A percentile compares a stretch with the other conserved stretches of the same genome.
These are phyloP conservation scores for Poecilobothrus nobilitatus DNA, from an alignment of 2,888 invertebrate species.

Conservation along the genomic window DNA sequence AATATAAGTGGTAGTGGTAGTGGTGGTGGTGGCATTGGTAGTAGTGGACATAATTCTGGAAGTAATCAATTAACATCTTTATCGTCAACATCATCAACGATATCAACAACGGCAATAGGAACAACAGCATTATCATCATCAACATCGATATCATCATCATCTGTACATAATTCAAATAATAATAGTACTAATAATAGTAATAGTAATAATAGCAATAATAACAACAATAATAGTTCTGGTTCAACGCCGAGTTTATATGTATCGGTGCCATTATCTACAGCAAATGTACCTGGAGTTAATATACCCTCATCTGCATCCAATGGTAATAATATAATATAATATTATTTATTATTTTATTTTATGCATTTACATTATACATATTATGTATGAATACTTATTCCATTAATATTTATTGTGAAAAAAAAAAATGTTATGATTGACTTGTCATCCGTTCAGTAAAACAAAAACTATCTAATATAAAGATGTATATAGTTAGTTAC, in stretches of 20 bases:
- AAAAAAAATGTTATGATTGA: too few species aligned
- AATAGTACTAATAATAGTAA: constrained; percentile 19
- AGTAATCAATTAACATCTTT: constrained; percentile 20
- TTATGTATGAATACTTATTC: background rate
- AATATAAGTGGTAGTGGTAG: constrained; percentile 10
- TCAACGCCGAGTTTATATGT: constrained; percentile 52
- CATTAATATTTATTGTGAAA: too few species aligned
- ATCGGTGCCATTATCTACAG: constrained; percentile 53
- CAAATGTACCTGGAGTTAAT: constrained; percentile 45
- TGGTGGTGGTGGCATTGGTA: constrained; percentile 12
- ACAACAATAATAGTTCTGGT: constrained; percentile 20
- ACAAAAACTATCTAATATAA: too few species aligned
- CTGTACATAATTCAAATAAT: constrained; percentile 23
- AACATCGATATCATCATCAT: constrained; percentile 19
- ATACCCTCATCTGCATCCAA: constrained; percentile 33
- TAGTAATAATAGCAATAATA: constrained; percentile 19
- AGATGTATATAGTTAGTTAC: too few species aligned
- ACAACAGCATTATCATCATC: constrained; percentile 29
- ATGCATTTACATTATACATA: background rate
- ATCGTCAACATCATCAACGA: constrained; percentile 12
- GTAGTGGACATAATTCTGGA: constrained; percentile 18
- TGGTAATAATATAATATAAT: constrained; percentile 15
- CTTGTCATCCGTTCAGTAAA: too few species aligned
- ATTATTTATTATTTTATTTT: background rate
- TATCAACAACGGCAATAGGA: constrained; percentile 16